Conservation (phyloP, 2,797 vertebrate genomes). For the Coccyzus lansbergi region DNA sequence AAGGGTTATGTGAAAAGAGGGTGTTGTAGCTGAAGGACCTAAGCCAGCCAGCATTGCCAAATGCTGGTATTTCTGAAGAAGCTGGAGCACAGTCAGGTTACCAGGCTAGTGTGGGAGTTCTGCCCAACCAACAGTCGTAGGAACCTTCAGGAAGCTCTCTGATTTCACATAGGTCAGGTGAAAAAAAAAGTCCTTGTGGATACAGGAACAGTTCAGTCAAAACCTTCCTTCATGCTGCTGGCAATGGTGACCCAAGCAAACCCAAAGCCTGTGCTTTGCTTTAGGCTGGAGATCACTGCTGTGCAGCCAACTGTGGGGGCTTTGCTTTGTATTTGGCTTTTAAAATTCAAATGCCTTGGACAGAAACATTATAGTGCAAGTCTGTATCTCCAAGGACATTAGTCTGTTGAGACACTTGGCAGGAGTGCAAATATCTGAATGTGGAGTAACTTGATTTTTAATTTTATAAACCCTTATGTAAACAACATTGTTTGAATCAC, state of each 20-base stretch:
- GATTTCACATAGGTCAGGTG: background rate
- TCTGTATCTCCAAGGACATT: background rate
- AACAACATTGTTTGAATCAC: slow-evolving; percentile 13
- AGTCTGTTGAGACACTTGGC: slow-evolving; percentile 14
- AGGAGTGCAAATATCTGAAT: background rate
- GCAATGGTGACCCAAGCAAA: background rate
- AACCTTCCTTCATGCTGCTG: background rate
- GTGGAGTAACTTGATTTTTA: background rate
- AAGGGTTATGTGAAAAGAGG: background rate
- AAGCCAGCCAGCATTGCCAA: fast-evolving
- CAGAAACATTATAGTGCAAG: background rate
- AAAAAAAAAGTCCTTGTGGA: background rate
- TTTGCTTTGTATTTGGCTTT: background rate
- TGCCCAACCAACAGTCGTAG: fast-evolving
- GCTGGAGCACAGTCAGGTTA: fast-evolving
- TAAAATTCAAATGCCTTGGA: slow-evolving; percentile 28
- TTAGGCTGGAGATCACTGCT: background rate
- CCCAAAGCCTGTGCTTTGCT: background rate
- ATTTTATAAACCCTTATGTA: slow-evolving; percentile 20
- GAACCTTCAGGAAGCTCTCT: background rate
- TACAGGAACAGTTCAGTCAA: fast-evolving
- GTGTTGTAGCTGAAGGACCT: fast-evolving
- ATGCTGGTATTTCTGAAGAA: background rate
- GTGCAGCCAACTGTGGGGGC: background rate
- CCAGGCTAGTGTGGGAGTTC: fast-evolving